Base-by-base conservation (phyloP, 2,888 invertebrate species). In the Tiliacea citrago region DNA sequence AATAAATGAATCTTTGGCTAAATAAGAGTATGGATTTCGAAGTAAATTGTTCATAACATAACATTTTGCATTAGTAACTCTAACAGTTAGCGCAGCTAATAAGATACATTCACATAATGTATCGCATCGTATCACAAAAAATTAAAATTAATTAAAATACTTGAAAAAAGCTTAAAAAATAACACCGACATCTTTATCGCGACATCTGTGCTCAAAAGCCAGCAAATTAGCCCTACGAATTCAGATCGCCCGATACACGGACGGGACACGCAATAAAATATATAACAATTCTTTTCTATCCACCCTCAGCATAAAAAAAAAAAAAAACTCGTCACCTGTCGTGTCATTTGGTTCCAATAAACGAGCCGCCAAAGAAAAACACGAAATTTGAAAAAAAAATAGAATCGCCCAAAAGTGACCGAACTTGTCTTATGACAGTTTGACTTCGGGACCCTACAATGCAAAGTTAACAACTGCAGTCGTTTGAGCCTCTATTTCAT, bases 281-380 rank as follows among this genome's bases (percentile, higher is more conserved):
- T 93, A 92, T 95, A 95, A 96, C 96, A 92, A 94, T 95, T 95
- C 95, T 92, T 89, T 94, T 86, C 91, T 86, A 87, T 85, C 86
- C 88, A 88, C 89, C 86, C 86, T 39, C 57, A 67, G 55, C 86
- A n/a, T n/a, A n/a, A n/a, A n/a, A 42, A 78, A 92, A n/a, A 42
- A 78, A 92, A 94, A 94, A 95, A 94, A 91, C 86, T 91, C 95
- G 95, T 96, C 96, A 96, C 96, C 96, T 96, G 96, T 95, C 96
- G 95, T 96, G 96, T 96, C 96, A 96, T 96, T 96, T 96, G 96
- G 96, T 94, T 87, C 94, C 94, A 94, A 95, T 95, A 95, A 95
- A 94, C 92, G 91, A 79, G 91, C 95, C 96, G 96, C 94, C 96
- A 95, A 96, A 96, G 95, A 95, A 95, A 77, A 94, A 94, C 91